These are phyloP conservation scores for Sitta carolinensis DNA, from an alignment of 2,797 vertebrate species.

Conservation along the genomic window DNA sequence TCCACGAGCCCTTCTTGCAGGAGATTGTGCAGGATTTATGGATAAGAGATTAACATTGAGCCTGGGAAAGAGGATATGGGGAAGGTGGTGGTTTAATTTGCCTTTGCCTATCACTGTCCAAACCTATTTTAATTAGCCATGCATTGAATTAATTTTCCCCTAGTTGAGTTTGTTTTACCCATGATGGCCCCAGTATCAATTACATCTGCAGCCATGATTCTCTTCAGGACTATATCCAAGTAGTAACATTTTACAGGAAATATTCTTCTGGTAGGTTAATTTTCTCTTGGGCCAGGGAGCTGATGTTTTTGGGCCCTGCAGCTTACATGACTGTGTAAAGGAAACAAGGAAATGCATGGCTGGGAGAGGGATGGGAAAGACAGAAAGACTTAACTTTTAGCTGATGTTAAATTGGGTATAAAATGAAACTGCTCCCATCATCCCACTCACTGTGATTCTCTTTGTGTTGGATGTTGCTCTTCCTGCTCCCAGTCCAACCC, in stretches of 20 bases:
- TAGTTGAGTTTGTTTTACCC: neutral
- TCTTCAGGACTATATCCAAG: neutral
- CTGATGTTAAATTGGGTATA: neutral
- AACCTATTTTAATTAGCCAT: neutral
- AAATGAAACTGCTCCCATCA: neutral
- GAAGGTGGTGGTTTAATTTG: neutral
- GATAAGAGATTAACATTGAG: neutral
- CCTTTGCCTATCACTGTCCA: neutral
- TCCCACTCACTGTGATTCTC: neutral
- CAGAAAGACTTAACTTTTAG: neutral
- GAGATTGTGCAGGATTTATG: neutral
- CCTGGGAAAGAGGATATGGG: neutral
- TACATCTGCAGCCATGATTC: neutral
- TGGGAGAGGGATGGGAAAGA: neutral
- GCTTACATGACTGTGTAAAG: neutral
- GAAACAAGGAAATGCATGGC: rapidly evolving
- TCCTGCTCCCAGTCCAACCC: neutral
- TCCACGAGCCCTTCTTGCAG: rapidly evolving
- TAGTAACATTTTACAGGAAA: neutral
- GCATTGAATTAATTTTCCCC: neutral
- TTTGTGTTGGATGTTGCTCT: neutral
- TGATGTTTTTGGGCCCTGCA: neutral
- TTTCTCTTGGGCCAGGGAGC: neutral
- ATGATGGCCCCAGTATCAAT: neutral
- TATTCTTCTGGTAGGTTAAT: neutral